Base-by-base conservation (phyloP, 2,797 vertebrate genomes). In the Pelobates cultripes region DNA sequence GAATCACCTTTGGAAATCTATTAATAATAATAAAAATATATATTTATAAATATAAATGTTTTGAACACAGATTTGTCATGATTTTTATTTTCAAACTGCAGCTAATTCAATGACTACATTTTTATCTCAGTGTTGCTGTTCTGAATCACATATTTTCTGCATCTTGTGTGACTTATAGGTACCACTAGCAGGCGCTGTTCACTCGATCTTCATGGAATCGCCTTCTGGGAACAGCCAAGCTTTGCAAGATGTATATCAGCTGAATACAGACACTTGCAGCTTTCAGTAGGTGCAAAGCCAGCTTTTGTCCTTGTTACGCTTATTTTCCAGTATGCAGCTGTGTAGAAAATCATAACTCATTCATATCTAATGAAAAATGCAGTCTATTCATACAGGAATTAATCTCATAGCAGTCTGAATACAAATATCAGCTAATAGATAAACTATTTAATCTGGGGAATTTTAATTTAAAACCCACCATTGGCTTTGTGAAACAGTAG, bases 251-350 rank as follows among this genome's bases (percentile, higher is more conserved):
- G 98, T 96, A 98, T 98, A 94, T 97, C 97, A 93, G 97, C 98
- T 93, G 98, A 99, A 95, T 99, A 98, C 96, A 96, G 97, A 97
- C 96, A 97, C 96, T 97, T 99, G 96, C 98, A 98, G 96, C 97
- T 97, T 97, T 98, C 97, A 98, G 98, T 99, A 99, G 96, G 98
- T 99, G 96, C 96, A 97, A 97, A 96, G 94, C 96, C 97, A 96
- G 95, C 96, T 96, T 94, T 94, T 93, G 87, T 93, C 92, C 91
- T 93, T 93, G 94, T 92, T 95, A 92, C 93, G 91, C 96, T 95
- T 96, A 92, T 94, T 94, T 91, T 91, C 89, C 92, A 90, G 90
- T 95, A 94, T 91, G 88, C 61, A 85, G 45, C 81, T 71, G 4
- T 77, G 3, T 55, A 41, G 51, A 73, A 82, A 76, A 76, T 71